Percentiles rank a stretch among this genome's conserved stretches.
Conservation (phyloP, 2,888 invertebrate species). For the Ophonus ardosiacus region DNA sequence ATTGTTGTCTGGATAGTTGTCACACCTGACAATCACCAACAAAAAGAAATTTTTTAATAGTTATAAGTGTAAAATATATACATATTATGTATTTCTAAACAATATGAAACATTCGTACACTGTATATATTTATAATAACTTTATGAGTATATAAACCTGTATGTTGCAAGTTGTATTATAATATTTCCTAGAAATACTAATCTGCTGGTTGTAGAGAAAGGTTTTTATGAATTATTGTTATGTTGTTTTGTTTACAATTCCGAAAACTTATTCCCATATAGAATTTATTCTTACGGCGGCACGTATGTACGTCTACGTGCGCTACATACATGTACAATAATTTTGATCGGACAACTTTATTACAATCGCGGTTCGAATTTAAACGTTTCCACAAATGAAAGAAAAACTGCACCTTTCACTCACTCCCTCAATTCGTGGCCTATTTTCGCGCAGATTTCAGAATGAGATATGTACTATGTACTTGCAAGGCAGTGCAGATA, state of each 20-base stretch:
- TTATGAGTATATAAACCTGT: not conserved
- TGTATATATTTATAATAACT: not conserved
- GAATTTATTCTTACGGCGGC: conserved; percentile 5
- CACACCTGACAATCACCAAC: too few relatives aligned
- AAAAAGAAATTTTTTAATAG: not conserved
- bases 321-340: conserved; percentile 35
- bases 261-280: not conserved
- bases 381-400: conserved; percentile 31
- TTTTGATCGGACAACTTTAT: conserved; percentile 38
- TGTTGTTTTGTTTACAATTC: not conserved
- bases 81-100: not conserved
- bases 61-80: not conserved
- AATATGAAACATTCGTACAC: not conserved
- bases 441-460: not conserved
- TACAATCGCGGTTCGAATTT: conserved; percentile 33
- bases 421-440: conserved; percentile 2
- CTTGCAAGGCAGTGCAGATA: not conserved
- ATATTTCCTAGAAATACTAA: not conserved
- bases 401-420: conserved; percentile 35
- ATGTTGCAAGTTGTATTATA: not conserved
- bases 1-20: too few relatives aligned
- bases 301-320: conserved; percentile 8
- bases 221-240: not conserved
- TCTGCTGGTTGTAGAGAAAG: not conserved
- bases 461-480: not conserved